Base-by-base conservation (phyloP, 2,113 vertebrate genomes). In the Hippocampus zosterae region DNA sequence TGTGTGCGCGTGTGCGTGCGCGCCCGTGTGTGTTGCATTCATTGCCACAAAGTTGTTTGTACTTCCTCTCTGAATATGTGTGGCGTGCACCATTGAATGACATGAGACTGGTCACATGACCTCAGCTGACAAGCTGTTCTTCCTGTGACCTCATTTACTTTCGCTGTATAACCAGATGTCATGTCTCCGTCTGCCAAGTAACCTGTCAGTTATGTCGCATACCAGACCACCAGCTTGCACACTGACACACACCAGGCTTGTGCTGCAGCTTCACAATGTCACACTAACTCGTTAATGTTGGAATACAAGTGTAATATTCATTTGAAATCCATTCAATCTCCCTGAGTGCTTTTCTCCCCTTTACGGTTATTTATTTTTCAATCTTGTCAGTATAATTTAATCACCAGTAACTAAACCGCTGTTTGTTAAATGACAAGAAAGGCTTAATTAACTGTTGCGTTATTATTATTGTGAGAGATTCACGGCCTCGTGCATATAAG, bases 121-220 rank as follows among this genome's bases (percentile, higher is more conserved):
- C 83, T 82, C 78, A 74, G 77, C 83, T 85, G 84, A 73, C 85
- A 81, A 84, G 84, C 87, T 87, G 84, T 84, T 90, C 81, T 84
- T 76, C 73, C 75, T n/a, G 56, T 88, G 87, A 91, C 84, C 86
- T 75, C 84, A 76, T 90, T 88, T 87, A 79, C 80, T 81, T 86
- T 91, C 75, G 82, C 78, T 74, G 83, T 82, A 77, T 70, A 88
- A 84, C 80, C 86, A 91, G 87, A 89, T 88, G 88, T 85, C 86
- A 77, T 16, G 7, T 82, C 57, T 79, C 63, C 57, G 66, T 65
- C 66, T 82, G 84, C 87, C 85, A 87, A 84, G 83, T 79, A 84
- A 85, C 83, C 87, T 78, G 83, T 77, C 84, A 76, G 63, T 83
- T 76, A 61, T 56, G 61, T 75, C 66, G 67, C 64, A 64, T 69